Conservation (phyloP, 2,113 vertebrate genomes). For the Sarotherodon lohbergeri region DNA sequence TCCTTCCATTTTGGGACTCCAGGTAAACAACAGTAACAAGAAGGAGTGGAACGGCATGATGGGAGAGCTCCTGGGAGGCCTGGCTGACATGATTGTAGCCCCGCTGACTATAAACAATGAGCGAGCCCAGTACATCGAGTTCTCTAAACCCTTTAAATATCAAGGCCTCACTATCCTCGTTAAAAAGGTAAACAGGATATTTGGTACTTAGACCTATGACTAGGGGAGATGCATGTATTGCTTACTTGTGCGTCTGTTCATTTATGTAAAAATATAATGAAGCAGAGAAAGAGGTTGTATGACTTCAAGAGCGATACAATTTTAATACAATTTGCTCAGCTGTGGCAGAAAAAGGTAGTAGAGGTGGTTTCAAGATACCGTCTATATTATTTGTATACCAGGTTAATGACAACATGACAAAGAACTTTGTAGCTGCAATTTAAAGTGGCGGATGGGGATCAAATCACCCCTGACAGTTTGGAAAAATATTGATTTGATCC, state of each 20-base stretch:
- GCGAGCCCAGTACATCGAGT: constrained; percentile 96
- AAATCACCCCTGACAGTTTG: neutral
- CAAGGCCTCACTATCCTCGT: constrained; percentile 98
- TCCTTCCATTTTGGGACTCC: constrained; percentile 9
- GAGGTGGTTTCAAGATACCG: neutral
- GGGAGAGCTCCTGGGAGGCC: constrained; percentile 95
- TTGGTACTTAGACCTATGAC: neutral
- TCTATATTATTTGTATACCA: neutral
- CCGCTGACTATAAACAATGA: constrained; percentile 98
- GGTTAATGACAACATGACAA: neutral
- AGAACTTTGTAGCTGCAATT: neutral
- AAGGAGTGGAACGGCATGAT: constrained; percentile 99
- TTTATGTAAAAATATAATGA: neutral
- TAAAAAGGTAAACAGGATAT: constrained; percentile 83
- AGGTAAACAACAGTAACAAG: constrained; percentile 99
- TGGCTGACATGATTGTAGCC: constrained; percentile 97
- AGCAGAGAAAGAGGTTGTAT: neutral
- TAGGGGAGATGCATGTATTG: neutral
- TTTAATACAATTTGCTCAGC: neutral
- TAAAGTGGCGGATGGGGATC: neutral
- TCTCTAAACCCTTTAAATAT: constrained; percentile 99
- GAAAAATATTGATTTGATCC: neutral
- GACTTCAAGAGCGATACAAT: neutral
- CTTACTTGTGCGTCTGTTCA: neutral
- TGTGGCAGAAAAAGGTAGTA: neutral